These are phyloP conservation scores for Steinernema carpocapsae DNA, from an alignment of 2,888 invertebrate species.

Conservation along the genomic window DNA sequence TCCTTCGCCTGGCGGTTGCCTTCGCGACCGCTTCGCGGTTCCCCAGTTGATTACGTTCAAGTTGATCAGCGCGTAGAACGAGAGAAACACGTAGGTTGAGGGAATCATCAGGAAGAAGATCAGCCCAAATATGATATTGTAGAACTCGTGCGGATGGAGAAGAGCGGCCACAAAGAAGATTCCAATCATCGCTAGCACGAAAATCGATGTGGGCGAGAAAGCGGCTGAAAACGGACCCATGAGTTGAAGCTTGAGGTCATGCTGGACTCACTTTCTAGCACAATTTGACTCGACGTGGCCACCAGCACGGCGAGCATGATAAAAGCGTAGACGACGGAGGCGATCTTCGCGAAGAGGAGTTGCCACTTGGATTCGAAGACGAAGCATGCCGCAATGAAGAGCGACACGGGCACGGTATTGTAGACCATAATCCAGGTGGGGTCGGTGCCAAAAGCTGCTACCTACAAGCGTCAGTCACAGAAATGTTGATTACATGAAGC, in stretches of 20 bases:
- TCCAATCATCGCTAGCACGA: slow-evolving; percentile 79
- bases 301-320: slow-evolving; percentile 84
- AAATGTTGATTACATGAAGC: background rate
- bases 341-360: slow-evolving; percentile 74
- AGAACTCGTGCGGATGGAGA: slow-evolving; percentile 76
- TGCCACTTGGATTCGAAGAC: slow-evolving; percentile 63
- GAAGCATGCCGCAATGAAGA: slow-evolving; percentile 65
- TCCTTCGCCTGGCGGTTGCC: slow-evolving; percentile 56
- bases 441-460: slow-evolving; percentile 62
- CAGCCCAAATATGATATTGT: slow-evolving; percentile 71
- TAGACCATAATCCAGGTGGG: slow-evolving; percentile 56
- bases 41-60: slow-evolving; percentile 93
- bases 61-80: slow-evolving; percentile 89
- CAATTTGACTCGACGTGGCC: slow-evolving; percentile 70
- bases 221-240: slow-evolving; percentile 74
- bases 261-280: slow-evolving; percentile 60
- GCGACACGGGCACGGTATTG: slow-evolving; percentile 60
- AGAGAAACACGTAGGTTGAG: slow-evolving; percentile 89
- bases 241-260: too few relatives aligned
- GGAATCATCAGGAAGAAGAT: slow-evolving; percentile 90
- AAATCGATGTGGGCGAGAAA: slow-evolving; percentile 83
- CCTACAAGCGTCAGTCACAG: slow-evolving; percentile 41
- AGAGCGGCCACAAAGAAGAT: slow-evolving; percentile 74
- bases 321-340: slow-evolving; percentile 81
- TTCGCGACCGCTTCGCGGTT: slow-evolving; percentile 79